Evolutionary conservation across 1,140 invertebrate genomes (phyloP).

Genomic region (Leptestheria dahalacensis): DNA sequence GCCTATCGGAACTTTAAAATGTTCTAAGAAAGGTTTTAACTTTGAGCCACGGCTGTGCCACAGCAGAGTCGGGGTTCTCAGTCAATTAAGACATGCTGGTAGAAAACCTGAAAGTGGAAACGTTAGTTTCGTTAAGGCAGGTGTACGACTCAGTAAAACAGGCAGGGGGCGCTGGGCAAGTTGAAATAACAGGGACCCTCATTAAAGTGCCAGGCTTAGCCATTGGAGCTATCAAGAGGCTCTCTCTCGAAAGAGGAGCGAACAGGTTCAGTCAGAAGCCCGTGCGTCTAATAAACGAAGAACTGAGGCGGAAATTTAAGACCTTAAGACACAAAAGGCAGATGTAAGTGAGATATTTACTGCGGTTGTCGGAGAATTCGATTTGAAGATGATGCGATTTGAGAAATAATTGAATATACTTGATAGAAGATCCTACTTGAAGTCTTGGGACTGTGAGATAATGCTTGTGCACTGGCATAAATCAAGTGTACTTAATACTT

Average conservation of each 20-base stretch:
- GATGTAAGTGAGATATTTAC: no score
- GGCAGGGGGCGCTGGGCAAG: not conserved
- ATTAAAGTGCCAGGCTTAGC: not conserved
- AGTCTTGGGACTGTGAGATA: no score
- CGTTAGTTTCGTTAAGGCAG: not conserved
- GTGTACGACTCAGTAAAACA: not conserved
- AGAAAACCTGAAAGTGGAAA: conserved; percentile 7
- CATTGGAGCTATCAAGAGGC: not conserved
- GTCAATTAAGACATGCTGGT: conserved; percentile 6
- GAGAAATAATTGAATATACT: no score
- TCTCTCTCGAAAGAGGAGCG: not conserved
- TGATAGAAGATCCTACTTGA: no score
- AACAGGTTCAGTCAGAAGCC: no score
- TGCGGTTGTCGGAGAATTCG: no score
- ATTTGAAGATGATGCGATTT: no score
- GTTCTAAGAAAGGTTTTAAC: not conserved
- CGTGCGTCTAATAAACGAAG: no score
- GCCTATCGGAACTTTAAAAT: not conserved
- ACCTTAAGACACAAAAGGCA: no score
- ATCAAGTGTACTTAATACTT: no score
- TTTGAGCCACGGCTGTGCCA: not conserved
- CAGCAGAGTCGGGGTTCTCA: not conserved
- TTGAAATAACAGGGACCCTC: not conserved
- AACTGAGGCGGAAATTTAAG: no score
- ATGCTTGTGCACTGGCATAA: no score